These are phyloP conservation scores for Psophia crepitans DNA, from an alignment of 2,113 vertebrate species.

Conservation along the genomic window DNA sequence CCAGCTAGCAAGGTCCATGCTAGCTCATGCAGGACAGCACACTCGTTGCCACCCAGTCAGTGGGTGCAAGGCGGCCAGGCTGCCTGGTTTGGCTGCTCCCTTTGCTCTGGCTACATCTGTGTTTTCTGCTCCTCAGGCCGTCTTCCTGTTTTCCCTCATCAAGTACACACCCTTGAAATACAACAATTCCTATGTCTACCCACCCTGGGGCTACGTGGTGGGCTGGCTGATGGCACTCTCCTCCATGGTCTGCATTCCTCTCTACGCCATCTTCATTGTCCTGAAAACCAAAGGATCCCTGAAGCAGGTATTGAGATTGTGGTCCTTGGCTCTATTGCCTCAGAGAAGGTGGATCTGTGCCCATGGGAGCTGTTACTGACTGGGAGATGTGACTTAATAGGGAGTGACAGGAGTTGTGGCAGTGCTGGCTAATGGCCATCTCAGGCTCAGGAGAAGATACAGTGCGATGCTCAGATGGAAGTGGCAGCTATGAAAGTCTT, in stretches of 20 bases:
- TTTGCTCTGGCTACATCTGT: background rate
- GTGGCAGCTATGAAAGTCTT: background rate
- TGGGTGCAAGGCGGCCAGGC: background rate
- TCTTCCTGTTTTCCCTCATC: constrained; percentile 90
- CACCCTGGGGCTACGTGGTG: constrained; percentile 83
- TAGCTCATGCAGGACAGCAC: background rate
- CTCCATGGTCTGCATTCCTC: constrained; percentile 88
- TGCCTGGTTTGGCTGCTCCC: background rate
- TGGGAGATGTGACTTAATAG: background rate
- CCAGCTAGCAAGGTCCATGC: background rate
- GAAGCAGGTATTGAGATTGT: constrained; percentile 76
- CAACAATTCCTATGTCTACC: constrained; percentile 88
- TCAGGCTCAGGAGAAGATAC: background rate
- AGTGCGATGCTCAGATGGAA: background rate
- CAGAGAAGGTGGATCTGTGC: background rate
- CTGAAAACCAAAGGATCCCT: constrained; percentile 82
- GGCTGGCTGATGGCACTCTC: constrained; percentile 90
- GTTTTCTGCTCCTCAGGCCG: constrained; percentile 72
- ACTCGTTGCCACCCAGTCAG: background rate
- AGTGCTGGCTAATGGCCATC: background rate
- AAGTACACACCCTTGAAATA: constrained; percentile 89
- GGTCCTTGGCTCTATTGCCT: background rate
- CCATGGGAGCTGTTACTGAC: background rate
- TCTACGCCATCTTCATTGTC: constrained; percentile 79
- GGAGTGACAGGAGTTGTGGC: background rate